A percentile compares a stretch with the other conserved stretches of the same genome.
Evolutionary conservation across 2,888 invertebrate species (phyloP).

Genomic region (Phaonia tiefii): DNA sequence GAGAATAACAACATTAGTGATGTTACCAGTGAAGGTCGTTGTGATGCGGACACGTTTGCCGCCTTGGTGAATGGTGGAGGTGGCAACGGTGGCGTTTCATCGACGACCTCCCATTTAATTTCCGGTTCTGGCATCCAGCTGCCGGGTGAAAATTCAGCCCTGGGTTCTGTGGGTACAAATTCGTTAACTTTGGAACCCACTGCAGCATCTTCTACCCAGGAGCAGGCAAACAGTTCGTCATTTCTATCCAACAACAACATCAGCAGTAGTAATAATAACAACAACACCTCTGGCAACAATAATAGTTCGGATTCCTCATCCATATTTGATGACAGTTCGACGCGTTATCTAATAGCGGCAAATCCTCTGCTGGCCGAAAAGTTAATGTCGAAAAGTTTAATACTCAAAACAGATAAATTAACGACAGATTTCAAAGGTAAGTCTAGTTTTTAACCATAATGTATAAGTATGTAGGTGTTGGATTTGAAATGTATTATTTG

Average conservation of each 20-base stretch:
- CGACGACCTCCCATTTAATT: slow-evolving; percentile 63
- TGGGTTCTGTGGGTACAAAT: slow-evolving; percentile 74
- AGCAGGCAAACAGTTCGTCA: slow-evolving; percentile 59
- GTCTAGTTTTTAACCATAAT: too few species aligned
- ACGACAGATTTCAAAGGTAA: slow-evolving; percentile 68
- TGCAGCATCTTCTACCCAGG: slow-evolving; percentile 66
- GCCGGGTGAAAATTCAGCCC: slow-evolving; percentile 73
- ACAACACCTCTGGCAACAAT: slow-evolving; percentile 40
- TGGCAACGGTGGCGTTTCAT: slow-evolving; percentile 32
- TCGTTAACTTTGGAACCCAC: slow-evolving; percentile 67
- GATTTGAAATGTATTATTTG: too few species aligned
- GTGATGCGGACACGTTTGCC: slow-evolving; percentile 79
- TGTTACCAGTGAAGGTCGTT: slow-evolving; percentile 59
- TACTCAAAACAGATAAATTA: slow-evolving; percentile 59
- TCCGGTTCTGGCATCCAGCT: slow-evolving; percentile 64
- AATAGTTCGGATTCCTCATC: slow-evolving; percentile 57
- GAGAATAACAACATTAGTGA: slow-evolving; percentile 74
- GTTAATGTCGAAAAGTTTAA: slow-evolving; percentile 83
- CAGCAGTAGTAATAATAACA: slow-evolving; percentile 68
- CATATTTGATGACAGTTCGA: slow-evolving; percentile 79
- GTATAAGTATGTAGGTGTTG: too few species aligned
- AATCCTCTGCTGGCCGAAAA: slow-evolving; percentile 93
- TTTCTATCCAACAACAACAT: slow-evolving; percentile 49
- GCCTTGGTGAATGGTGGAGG: slow-evolving; percentile 67
- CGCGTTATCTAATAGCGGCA: slow-evolving; percentile 90